phyloP scores from a whole-genome alignment of 2,113 vertebrate genomes.

The Actenoides hombroni region DNA sequence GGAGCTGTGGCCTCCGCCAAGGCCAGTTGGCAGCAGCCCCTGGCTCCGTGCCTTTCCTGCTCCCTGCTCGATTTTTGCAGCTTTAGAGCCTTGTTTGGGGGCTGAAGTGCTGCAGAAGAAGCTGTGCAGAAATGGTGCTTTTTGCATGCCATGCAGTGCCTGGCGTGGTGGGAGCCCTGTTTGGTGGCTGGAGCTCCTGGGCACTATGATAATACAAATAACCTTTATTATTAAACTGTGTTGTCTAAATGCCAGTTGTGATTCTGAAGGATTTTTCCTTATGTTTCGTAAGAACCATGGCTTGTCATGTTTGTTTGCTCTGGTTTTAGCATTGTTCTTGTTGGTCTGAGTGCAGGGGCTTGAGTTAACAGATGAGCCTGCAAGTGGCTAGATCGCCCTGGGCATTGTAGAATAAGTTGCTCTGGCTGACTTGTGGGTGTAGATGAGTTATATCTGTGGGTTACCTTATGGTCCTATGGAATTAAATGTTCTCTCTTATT shows the following conservation, averaged over 20 bases:
- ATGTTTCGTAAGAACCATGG: not conserved
- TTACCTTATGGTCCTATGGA: not conserved
- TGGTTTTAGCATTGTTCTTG: not conserved
- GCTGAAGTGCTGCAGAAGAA: not conserved
- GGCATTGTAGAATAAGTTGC: not conserved
- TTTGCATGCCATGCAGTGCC: not conserved
- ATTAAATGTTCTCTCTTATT: not conserved
- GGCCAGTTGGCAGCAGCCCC: slow-evolving; percentile 17
- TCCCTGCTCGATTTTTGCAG: not conserved
- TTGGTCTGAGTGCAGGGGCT: fast-evolving
- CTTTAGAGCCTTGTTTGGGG: not conserved
- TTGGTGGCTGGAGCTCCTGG: not conserved
- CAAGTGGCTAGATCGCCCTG: not conserved
- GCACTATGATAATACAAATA: not conserved
- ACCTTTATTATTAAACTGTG: not conserved
- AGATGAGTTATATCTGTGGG: not conserved
- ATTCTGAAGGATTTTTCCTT: not conserved
- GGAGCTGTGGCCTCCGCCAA: fast-evolving
- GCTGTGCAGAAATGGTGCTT: not conserved
- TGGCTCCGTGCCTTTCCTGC: not conserved
- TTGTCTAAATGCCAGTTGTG: not conserved
- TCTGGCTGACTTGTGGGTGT: not conserved
- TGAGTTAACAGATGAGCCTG: not conserved
- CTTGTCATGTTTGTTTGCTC: not conserved
- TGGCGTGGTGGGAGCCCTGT: not conserved